These are phyloP conservation scores for Leptoclinus maculatus DNA, from an alignment of 2,797 vertebrate species.

Conservation along the genomic window DNA sequence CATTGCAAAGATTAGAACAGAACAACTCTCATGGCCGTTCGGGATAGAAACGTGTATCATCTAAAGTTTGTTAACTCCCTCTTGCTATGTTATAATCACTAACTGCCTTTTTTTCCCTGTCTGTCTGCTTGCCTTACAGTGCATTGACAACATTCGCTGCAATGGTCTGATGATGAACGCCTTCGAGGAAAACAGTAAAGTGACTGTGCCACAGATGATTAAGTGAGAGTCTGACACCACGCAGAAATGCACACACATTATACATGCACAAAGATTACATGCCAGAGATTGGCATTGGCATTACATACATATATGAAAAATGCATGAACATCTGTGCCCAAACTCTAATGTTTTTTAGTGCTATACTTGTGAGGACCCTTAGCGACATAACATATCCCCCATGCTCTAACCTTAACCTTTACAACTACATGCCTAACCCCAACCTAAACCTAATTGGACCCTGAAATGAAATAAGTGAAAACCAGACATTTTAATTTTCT, in stretches of 20 bases:
- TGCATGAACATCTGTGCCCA: background rate
- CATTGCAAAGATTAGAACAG: background rate
- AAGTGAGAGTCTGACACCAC: slow-evolving; percentile 85
- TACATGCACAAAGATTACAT: slow-evolving; percentile 35
- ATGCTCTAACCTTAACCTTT: background rate
- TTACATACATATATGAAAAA: slow-evolving; percentile 17
- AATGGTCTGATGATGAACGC: slow-evolving; percentile 99
- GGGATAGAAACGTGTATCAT: background rate
- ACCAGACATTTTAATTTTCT: background rate
- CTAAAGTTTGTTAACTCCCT: slow-evolving; percentile 20
- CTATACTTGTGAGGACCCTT: background rate
- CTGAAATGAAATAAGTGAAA: background rate
- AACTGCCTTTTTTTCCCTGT: background rate
- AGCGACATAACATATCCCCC: background rate
- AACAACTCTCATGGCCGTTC: background rate
- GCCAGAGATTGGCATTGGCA: background rate
- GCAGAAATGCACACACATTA: slow-evolving; percentile 14
- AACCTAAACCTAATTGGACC: background rate
- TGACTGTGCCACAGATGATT: slow-evolving; percentile 97
- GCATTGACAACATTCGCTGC: slow-evolving; percentile 98
- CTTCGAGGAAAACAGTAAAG: slow-evolving; percentile 98
- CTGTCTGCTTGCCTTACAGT: slow-evolving; percentile 80
- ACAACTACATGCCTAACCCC: background rate
- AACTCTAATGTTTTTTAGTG: background rate
- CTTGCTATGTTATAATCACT: slow-evolving; percentile 3